These are phyloP conservation scores for Sphinx pinastri DNA, from an alignment of 2,888 invertebrate species.

Conservation along the genomic window DNA sequence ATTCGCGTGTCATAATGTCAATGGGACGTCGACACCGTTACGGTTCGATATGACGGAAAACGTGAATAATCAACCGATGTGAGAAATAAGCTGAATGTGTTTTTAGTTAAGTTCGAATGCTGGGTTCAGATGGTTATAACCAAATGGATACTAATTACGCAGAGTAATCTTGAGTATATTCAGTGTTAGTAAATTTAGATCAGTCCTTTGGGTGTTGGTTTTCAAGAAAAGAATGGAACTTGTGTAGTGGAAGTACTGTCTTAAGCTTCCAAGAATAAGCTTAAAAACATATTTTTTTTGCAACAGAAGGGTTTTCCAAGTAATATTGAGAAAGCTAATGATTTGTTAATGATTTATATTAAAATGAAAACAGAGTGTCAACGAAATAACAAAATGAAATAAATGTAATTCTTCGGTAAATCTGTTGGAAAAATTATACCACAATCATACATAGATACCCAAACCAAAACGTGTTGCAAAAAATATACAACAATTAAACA, in stretches of 20 bases:
- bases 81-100: slow-evolving; percentile 9
- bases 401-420: neutral
- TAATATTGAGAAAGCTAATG: too few species aligned
- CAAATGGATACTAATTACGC: neutral
- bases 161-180: too few species aligned
- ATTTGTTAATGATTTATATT: too few species aligned
- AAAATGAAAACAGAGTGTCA: too few species aligned
- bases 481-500: neutral
- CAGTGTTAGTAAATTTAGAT: too few species aligned
- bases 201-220: too few species aligned
- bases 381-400: neutral
- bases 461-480: too few species aligned
- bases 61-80: slow-evolving; percentile 37
- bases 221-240: too few species aligned
- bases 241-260: too few species aligned
- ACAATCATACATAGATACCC: neutral
- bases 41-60: slow-evolving; percentile 35
- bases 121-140: neutral
- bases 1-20: slow-evolving; percentile 48
- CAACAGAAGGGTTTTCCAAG: too few species aligned
- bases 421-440: neutral
- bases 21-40: slow-evolving; percentile 45
- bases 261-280: too few species aligned
- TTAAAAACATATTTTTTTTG: too few species aligned
- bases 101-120: neutral